phyloP scores from a whole-genome alignment of 2,888 invertebrate genomes.

The Lasioglossum marginatum region DNA sequence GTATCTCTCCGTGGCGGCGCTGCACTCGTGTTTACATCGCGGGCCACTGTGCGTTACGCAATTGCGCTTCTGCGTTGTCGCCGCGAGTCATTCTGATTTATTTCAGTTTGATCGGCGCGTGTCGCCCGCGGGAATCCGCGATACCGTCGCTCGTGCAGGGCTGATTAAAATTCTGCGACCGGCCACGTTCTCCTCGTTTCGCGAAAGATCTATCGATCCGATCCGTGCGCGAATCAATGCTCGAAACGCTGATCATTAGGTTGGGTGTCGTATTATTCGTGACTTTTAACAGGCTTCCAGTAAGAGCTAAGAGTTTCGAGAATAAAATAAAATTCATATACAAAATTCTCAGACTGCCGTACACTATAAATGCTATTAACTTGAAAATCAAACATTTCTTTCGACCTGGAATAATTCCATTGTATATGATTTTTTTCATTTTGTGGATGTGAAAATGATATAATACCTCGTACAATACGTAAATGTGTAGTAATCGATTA shows the following conservation, averaged over 20 bases:
- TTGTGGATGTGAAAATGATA: too few species aligned
- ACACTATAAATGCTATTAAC: too few species aligned
- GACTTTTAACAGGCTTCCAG: too few species aligned
- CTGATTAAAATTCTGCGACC: constrained; percentile 7
- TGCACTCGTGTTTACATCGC: constrained; percentile 70
- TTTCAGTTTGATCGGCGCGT: constrained; percentile 25
- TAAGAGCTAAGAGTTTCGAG: too few species aligned
- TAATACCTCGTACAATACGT: too few species aligned
- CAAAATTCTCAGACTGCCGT: too few species aligned
- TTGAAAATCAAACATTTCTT: too few species aligned
- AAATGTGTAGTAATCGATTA: too few species aligned
- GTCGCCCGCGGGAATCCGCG: constrained; percentile 10
- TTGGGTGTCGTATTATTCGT: not conserved
- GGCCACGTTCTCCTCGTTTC: not conserved
- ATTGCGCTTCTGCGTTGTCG: constrained; percentile 24
- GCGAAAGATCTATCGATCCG: not conserved
- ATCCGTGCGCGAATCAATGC: not conserved
- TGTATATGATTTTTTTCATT: too few species aligned
- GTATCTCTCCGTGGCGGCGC: constrained; percentile 63
- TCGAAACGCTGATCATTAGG: not conserved
- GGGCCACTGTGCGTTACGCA: constrained; percentile 60
- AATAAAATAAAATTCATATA: not conserved
- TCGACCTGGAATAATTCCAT: too few species aligned
- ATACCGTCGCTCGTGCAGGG: not conserved
- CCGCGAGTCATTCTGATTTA: constrained; percentile 41